These are phyloP conservation scores for Leptodactylus fuscus DNA, from an alignment of 2,113 vertebrate genomes.

Conservation along the genomic window DNA sequence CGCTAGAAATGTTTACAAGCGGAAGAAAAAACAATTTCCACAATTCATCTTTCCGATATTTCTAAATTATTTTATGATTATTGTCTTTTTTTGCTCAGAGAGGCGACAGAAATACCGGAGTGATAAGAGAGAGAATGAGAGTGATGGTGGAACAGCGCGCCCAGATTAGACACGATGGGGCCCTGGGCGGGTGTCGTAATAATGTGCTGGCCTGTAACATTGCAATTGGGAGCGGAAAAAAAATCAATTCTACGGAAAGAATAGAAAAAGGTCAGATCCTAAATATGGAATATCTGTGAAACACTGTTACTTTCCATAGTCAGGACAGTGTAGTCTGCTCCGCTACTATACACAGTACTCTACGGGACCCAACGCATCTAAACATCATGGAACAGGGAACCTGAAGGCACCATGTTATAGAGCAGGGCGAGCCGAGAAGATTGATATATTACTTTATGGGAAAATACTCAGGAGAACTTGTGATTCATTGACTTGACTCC, in stretches of 20 bases:
- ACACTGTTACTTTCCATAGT: not conserved
- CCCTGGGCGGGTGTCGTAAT: not conserved
- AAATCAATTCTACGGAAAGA: not conserved
- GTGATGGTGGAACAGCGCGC: not conserved
- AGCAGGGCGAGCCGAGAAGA: not conserved
- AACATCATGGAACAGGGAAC: too few relatives aligned
- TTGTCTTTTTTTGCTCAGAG: slow-evolving; percentile 13
- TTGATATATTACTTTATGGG: not conserved
- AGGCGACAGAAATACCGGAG: not conserved
- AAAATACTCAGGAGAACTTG: not conserved
- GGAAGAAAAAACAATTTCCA: not conserved
- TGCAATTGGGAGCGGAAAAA: not conserved
- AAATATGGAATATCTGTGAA: not conserved
- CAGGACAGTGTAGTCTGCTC: not conserved
- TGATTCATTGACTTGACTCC: too few relatives aligned
- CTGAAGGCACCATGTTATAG: not conserved
- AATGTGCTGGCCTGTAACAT: not conserved
- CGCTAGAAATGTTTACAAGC: slow-evolving; percentile 6
- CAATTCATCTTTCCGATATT: not conserved
- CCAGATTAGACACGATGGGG: not conserved
- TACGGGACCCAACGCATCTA: not conserved
- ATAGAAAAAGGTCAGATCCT: not conserved
- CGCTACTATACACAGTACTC: not conserved
- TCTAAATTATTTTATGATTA: slow-evolving; percentile 6
- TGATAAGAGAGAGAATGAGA: not conserved